A percentile compares a stretch with the other conserved stretches of the same genome.
phyloP scores from a whole-genome alignment of 2,888 invertebrate species.

The Steinernema hermaphroditum region DNA sequence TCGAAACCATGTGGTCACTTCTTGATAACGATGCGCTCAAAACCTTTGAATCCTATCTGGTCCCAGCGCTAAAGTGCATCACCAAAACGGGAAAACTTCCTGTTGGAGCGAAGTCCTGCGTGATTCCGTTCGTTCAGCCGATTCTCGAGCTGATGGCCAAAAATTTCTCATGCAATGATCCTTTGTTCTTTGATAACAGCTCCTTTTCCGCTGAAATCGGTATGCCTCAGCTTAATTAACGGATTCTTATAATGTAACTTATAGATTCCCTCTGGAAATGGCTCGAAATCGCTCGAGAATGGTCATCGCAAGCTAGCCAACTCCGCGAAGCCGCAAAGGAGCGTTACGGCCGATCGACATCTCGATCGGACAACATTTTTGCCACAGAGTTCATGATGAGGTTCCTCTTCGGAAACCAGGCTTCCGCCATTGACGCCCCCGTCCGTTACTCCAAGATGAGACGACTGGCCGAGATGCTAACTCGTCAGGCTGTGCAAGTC shows the following conservation, averaged over 20 bases:
- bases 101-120: background rate
- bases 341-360: conserved; percentile 2
- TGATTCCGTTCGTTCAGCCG: conserved; percentile 10
- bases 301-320: background rate
- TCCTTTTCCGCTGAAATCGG: background rate
- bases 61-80: conserved; percentile 5
- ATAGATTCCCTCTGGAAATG: conserved; percentile 14
- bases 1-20: conserved; percentile 10
- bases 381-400: conserved; percentile 19
- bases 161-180: background rate
- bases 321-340: background rate
- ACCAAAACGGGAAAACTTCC: conserved; percentile 14
- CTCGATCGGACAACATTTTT: background rate
- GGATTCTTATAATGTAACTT: background rate
- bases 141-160: conserved; percentile 9
- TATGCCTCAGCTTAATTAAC: background rate
- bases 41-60: background rate
- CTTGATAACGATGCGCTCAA: background rate
- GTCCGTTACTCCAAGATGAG: conserved; percentile 9
- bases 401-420: conserved; percentile 5
- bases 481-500: background rate
- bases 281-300: conserved; percentile 11
- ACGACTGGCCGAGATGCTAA: conserved; percentile 11
- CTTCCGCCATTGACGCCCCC: conserved; percentile 4
- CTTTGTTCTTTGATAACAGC: conserved; percentile 8